Evolutionary conservation across 2,113 vertebrate genomes (phyloP).

Genomic region (Puntigrus tetrazona): DNA sequence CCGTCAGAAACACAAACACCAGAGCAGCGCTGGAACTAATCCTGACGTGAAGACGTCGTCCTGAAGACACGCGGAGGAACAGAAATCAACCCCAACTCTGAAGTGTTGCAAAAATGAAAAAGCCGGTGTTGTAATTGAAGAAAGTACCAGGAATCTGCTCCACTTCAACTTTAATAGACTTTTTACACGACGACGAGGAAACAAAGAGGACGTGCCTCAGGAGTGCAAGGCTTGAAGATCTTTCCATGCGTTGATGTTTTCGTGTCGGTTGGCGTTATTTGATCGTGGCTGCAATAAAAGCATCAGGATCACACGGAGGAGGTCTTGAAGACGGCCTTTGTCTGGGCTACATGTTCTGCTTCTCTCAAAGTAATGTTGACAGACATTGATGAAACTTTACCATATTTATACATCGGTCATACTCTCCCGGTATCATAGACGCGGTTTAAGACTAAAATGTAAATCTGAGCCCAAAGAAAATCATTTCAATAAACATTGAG

Average conservation of each 20-base stretch:
- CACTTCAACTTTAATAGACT: neutral
- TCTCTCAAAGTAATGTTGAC: no score
- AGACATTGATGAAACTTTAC: neutral
- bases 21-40: slow-evolving; percentile 56
- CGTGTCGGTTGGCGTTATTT: neutral
- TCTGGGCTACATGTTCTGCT: neutral
- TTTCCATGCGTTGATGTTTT: neutral
- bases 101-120: neutral
- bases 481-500: neutral
- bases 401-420: no score
- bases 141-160: neutral
- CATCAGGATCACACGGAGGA: neutral
- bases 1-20: slow-evolving; percentile 58
- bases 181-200: neutral
- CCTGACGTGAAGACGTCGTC: slow-evolving; percentile 48
- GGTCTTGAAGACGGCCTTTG: neutral
- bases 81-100: neutral
- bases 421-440: no score
- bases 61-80: neutral
- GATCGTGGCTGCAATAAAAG: neutral
- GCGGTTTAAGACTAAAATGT: no score
- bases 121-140: neutral
- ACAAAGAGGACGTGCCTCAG: neutral
- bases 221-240: neutral
- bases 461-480: no score